These are phyloP conservation scores for Leistus spinibarbis DNA, from an alignment of 2,888 invertebrate genomes.

Conservation along the genomic window DNA sequence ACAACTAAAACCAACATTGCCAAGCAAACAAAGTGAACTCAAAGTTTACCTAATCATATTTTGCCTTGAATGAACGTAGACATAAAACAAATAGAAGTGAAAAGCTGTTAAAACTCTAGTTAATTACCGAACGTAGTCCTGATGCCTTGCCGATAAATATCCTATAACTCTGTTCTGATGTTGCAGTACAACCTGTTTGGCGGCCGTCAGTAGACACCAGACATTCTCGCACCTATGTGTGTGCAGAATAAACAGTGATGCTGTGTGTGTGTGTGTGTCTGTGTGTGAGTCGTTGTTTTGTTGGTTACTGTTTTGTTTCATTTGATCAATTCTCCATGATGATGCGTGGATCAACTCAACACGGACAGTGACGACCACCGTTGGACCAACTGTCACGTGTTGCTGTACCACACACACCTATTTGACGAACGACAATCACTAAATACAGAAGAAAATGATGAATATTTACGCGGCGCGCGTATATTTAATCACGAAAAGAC, in stretches of 20 bases:
- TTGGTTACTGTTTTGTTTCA: slow-evolving; percentile 30
- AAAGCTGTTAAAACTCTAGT: too few relatives aligned
- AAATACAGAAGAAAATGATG: neutral
- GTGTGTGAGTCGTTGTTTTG: slow-evolving; percentile 12
- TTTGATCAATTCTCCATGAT: slow-evolving; percentile 13
- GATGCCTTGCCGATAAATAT: slow-evolving; percentile 40
- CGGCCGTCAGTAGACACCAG: slow-evolving; percentile 56
- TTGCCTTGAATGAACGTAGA: too few relatives aligned
- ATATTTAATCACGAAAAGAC: neutral
- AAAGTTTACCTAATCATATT: too few relatives aligned
- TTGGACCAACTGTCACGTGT: neutral
- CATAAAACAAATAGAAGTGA: too few relatives aligned
- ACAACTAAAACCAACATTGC: too few relatives aligned
- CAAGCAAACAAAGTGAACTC: too few relatives aligned
- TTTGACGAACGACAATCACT: slow-evolving; percentile 27
- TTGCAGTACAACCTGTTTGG: slow-evolving; percentile 59
- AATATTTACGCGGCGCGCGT: neutral
- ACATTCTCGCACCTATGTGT: slow-evolving; percentile 46
- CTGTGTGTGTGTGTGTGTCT: slow-evolving; percentile 14
- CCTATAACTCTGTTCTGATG: slow-evolving; percentile 55
- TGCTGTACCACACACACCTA: neutral
- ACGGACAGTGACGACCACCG: neutral
- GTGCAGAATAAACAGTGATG: neutral
- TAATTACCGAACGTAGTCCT: neutral
- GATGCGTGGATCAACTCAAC: neutral